Base-by-base conservation (phyloP, 2,888 invertebrate species). In the Tenthredo mesomela region DNA sequence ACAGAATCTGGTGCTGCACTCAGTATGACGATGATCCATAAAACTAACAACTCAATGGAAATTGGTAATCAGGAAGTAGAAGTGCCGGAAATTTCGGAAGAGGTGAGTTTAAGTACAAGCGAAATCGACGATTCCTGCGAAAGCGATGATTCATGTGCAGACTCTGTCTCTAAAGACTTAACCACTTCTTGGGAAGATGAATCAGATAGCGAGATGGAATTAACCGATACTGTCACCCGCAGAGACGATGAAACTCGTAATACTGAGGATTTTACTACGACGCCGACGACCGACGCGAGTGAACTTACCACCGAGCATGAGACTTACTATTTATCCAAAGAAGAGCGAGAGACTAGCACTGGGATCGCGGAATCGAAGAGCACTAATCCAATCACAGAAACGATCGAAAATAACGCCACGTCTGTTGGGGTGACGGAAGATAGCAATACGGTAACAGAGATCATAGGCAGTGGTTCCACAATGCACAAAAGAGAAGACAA, bases 401-500 rank as follows among this genome's bases (percentile, higher is more conserved):
- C 50, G 77, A 77, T 12, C n/a, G 77, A 47, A 77, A 77, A 15
- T 29, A 47, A 25, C 29, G 15, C 12, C 9, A 12, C 21, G 21
- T 12, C 47, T 18, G 21, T n/a, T 12, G 25, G n/a, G 47, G 40
- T 47, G 12, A 25, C 75, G 9, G 47, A 40, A 25, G 25, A 18
- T n/a, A n/a, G 21, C 21, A 25, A 73, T 29, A 77, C n/a, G 18
- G 18, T 50, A 7, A 47, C 33, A 25, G 54, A 77, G 25, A 18
- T 29, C 18, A 29, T 29, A 33, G 77, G 43, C 10, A 50, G 54
- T 33, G 25, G 77, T 7, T 15, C 9, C 50, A 33, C 33, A 15
- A 21, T 21, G 50, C 21, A 37, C 85, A 85, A 47, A 77, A 47
- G 78, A 86, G 85, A 84, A 73, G 78, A n/a, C 37, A 40, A n/a